These are phyloP conservation scores for Leptopilina syphax DNA, from an alignment of 2,888 invertebrate genomes.

Conservation along the genomic window DNA sequence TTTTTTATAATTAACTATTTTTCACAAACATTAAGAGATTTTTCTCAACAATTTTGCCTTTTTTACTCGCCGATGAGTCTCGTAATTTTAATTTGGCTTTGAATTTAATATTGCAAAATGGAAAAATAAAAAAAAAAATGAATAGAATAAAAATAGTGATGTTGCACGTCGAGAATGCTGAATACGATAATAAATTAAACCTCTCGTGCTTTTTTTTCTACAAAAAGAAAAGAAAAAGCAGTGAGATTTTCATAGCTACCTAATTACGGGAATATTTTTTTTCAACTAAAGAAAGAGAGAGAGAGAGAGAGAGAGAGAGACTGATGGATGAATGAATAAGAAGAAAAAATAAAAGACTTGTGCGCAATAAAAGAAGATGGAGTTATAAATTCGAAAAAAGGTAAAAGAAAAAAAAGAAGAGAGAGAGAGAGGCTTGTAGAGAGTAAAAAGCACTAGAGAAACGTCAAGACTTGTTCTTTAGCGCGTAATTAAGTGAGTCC, in stretches of 20 bases:
- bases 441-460: constrained; percentile 20
- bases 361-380: constrained; percentile 19
- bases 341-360: constrained; percentile 3
- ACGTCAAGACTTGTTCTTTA: constrained; percentile 41
- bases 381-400: constrained; percentile 18
- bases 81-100: no score
- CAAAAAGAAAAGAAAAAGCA: background rate
- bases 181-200: constrained; percentile 7
- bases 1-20: no score
- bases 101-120: no score
- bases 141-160: background rate
- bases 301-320: background rate
- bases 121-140: no score
- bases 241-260: constrained; percentile 32
- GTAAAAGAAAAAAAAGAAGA: background rate
- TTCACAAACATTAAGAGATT: no score
- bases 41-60: no score
- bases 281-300: background rate
- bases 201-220: background rate
- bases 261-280: constrained; percentile 16
- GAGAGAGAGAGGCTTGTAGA: background rate
- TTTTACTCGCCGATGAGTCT: no score
- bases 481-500: constrained; percentile 45
- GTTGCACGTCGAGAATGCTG: background rate
- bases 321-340: constrained; percentile 11